phyloP scores from a whole-genome alignment of 2,888 invertebrate species.

The Pyrgus malvae region DNA sequence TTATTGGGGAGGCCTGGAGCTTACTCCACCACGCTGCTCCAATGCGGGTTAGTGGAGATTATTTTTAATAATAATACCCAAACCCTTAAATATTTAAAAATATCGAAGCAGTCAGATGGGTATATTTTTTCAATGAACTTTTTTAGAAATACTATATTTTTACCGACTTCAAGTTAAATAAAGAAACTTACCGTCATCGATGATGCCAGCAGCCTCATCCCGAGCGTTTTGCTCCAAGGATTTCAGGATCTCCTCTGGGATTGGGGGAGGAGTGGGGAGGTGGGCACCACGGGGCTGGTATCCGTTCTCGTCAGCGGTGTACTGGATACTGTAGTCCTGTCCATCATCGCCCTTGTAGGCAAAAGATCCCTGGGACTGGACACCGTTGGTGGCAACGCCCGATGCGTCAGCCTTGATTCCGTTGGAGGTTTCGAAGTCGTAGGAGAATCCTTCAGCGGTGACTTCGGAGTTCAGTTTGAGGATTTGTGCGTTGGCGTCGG shows the following conservation, averaged over 20 bases:
- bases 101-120: too few relatives aligned
- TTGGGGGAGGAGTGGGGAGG: constrained; percentile 74
- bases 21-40: too few relatives aligned
- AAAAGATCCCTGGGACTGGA: constrained; percentile 75
- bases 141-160: too few relatives aligned
- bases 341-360: constrained; percentile 77
- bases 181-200: constrained; percentile 74
- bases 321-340: constrained; percentile 74
- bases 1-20: too few relatives aligned
- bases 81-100: too few relatives aligned
- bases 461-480: constrained; percentile 68
- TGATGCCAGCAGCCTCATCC: constrained; percentile 74
- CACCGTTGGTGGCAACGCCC: constrained; percentile 72
- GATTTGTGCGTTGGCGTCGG: constrained; percentile 69
- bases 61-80: too few relatives aligned
- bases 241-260: constrained; percentile 74
- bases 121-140: not conserved
- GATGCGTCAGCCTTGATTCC: constrained; percentile 74
- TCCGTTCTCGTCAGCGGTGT: constrained; percentile 77
- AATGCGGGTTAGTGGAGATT: too few relatives aligned
- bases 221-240: constrained; percentile 76
- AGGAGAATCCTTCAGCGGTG: constrained; percentile 70
- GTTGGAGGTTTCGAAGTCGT: constrained; percentile 75
- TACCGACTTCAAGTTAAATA: constrained; percentile 1
- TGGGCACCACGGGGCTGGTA: constrained; percentile 73